Evolutionary conservation across 2,888 invertebrate species (phyloP), one percentile per base, ranked within the genome.

Genomic region (Halictus quadricinctus): DNA sequence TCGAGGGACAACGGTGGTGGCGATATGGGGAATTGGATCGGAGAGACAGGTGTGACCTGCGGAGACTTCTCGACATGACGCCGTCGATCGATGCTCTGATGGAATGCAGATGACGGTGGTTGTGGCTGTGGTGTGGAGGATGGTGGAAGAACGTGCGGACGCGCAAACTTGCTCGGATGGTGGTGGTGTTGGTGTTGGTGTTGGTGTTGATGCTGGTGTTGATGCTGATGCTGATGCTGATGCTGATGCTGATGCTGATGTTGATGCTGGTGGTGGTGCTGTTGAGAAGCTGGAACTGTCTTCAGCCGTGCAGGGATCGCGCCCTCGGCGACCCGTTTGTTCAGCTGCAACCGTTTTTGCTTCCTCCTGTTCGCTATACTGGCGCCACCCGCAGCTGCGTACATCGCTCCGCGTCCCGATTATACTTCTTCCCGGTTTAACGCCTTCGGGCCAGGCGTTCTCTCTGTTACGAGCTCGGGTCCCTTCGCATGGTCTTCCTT

Each of bases 371-470:
- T 97, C 95, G 98, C 97, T 95, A 98, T 96, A 94, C 97, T 97
- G 94, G 97, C 97, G 95, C 97, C 98, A 95, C 98, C 98, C 94
- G 98, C 98, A 94, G 98, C 98, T 94, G 98, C 98, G 96, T 98
- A 98, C 98, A 98, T 98, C 89, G 89, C 91, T 90, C 79, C 80
- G 77, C 72, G 50, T 75, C 74, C 79, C 70, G 83, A 69, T 72
- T 81, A 76, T 46, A 29, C 80, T 85, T 85, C 76, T 81, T 88
- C 84, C 88, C 90, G 73, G 81, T 91, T 92, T 92, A 90, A 90
- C 89, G 90, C 90, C 90, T 84, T 82, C 87, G 90, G 89, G 90
- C 76, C 78, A 86, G 91, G 88, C 90, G 89, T 86, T 85, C 85
- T 76, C 80, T 88, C 86, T 88, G 86, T 89, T 90, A 91, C 85